Conservation (phyloP, 2,113 vertebrate genomes). For the Zosterops japonicus region DNA sequence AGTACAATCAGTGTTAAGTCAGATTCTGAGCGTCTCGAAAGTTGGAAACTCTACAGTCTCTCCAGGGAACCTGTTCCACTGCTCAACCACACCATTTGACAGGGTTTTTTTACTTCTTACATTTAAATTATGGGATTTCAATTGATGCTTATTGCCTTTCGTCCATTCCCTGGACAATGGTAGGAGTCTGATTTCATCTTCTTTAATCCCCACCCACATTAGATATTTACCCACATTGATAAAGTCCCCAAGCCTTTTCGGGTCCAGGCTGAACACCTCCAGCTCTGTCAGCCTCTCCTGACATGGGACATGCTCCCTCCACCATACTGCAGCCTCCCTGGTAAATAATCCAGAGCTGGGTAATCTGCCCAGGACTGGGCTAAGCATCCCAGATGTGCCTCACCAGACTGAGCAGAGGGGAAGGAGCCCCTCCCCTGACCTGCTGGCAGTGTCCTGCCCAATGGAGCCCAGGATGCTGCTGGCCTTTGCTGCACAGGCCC, state of each 20-base stretch:
- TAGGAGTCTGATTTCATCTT: neutral
- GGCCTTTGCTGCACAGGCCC: neutral
- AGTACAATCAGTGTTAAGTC: neutral
- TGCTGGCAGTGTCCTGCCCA: neutral
- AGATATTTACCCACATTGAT: neutral
- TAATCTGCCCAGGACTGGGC: neutral
- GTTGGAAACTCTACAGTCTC: neutral
- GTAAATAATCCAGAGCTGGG: neutral
- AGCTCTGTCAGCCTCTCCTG: neutral
- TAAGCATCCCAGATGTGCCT: neutral
- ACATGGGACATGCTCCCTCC: neutral
- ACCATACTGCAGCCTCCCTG: neutral
- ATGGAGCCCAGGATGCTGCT: neutral
- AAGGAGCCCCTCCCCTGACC: neutral
- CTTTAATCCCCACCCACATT: neutral
- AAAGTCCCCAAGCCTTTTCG: neutral
- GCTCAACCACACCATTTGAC: neutral
- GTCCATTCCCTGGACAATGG: neutral
- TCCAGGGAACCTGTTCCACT: neutral
- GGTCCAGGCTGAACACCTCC: neutral
- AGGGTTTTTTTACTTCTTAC: fast-evolving
- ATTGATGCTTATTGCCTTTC: neutral
- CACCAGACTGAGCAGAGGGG: neutral
- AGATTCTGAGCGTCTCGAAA: neutral
- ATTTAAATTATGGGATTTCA: neutral